phyloP scores from a whole-genome alignment of 2,113 vertebrate genomes.

The Tachuris rubrigastra region DNA sequence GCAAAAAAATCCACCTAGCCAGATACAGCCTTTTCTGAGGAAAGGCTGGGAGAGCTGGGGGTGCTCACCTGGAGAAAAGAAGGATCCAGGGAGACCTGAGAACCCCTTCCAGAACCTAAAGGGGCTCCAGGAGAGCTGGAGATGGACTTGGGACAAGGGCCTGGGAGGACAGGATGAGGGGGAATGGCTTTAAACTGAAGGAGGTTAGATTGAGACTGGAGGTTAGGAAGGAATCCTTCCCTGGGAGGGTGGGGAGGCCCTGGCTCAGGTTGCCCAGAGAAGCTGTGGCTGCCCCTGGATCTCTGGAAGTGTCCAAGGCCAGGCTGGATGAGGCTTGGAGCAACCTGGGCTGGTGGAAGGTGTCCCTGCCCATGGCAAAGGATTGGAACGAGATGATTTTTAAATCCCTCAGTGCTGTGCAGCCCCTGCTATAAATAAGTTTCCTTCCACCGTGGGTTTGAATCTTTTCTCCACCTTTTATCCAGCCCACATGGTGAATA shows the following conservation, averaged over 20 bases:
- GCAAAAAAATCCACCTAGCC: neutral
- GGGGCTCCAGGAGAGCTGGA: neutral
- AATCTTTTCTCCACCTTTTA: neutral
- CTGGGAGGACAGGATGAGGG: neutral
- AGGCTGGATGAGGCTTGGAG: accelerated
- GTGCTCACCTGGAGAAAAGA: neutral
- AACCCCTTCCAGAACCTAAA: neutral
- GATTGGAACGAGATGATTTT: neutral
- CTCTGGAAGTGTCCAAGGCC: neutral
- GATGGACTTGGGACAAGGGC: neutral
- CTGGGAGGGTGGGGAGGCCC: accelerated
- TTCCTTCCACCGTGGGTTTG: neutral
- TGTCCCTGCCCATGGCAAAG: neutral
- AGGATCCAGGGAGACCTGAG: neutral
- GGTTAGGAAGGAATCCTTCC: accelerated
- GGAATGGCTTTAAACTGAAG: neutral
- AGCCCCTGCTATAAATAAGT: neutral
- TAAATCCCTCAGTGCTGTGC: neutral
- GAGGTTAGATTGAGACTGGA: accelerated
- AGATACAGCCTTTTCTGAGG: neutral
- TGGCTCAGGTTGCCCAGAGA: accelerated
- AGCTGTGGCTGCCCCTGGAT: neutral
- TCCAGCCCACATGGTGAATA: neutral
- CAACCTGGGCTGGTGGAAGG: accelerated
- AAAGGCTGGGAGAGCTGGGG: neutral